Evolutionary conservation across 2,888 invertebrate species (phyloP), one percentile per base, ranked within the genome.

Genomic region (Asteroscopus sphinx): DNA sequence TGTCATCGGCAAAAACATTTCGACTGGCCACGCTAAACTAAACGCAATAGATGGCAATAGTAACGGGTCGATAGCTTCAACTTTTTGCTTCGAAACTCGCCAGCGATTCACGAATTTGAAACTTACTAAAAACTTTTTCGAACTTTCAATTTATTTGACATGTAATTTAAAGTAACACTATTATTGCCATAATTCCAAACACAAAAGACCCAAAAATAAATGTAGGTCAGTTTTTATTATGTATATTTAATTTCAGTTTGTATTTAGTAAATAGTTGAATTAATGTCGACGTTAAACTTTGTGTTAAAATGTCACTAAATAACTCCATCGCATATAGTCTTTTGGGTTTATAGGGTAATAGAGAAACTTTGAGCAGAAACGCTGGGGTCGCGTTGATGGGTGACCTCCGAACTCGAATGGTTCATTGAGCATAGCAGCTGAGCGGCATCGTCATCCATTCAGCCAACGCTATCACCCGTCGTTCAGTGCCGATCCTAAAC

Each of bases 391-490:
- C 81, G 85, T 88, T 88, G 85, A 86, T 82, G 80, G 82, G 85
- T 86, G 92, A 92, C 93, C 93, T 92, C 87, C 91, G 93, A 92
- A 92, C 93, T 88, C 85, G 83, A 86, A 87, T 90, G 91, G 86
- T 92, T 92, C 93, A 94, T 92, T 93, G 93, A 93, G 91, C 85
- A 87, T 86, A 87, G 83, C 90, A 91, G 90, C 88, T 90, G 91
- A 87, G 88, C 86, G 81, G 71, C 76, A 73, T 77, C 82, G 81
- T 78, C 85, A 84, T 82, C 85, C 92, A 91, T 89, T 92, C 86
- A 91, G 83, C 80, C 83, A 80, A 73, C 76, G 76, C 76, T 74
- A 72, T 73, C 80, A 83, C 81, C 79, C 83, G 82, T 77, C 80
- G 87, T 84, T 91, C 92, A 92, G 92, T 92, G 89, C 85, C 86